Percentiles rank a stretch among this genome's conserved stretches.
phyloP scores from a whole-genome alignment of 2,113 vertebrate species.

The Apus apus region DNA sequence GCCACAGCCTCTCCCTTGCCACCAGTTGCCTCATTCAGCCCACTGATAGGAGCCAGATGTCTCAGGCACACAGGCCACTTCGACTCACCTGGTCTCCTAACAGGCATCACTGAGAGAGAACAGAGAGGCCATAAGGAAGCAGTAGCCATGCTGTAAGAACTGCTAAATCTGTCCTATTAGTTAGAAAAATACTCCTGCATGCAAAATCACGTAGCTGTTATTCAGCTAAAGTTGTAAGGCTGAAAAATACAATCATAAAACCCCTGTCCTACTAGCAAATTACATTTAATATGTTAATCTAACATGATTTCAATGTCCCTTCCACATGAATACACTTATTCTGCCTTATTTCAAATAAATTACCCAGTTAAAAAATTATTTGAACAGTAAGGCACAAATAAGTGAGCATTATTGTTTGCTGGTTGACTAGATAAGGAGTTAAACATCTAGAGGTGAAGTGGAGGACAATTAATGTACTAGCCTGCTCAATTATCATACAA shows the following conservation, averaged over 20 bases:
- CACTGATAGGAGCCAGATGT: background rate
- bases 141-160: background rate
- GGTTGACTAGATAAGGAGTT: conserved; percentile 73
- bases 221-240: background rate
- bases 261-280: background rate
- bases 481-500: conserved; percentile 73
- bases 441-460: conserved; percentile 76
- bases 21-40: background rate
- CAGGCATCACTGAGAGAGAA: rapidly evolving
- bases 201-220: background rate
- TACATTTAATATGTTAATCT: conserved; percentile 1
- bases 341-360: conserved; percentile 65
- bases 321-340: background rate
- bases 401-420: conserved; percentile 61
- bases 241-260: background rate
- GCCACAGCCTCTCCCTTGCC: background rate
- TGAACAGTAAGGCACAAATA: conserved; percentile 64
- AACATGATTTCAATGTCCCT: conserved; percentile 11
- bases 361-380: conserved; percentile 46
- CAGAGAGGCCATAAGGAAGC: background rate
- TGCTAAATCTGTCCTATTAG: background rate
- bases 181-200: background rate
- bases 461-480: conserved; percentile 71
- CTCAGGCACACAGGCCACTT: background rate
- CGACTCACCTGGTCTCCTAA: background rate